A percentile compares a stretch with the other conserved stretches of the same genome.
Conservation (phyloP, 2,797 vertebrate genomes). For the Enteromius fasciolatus region DNA sequence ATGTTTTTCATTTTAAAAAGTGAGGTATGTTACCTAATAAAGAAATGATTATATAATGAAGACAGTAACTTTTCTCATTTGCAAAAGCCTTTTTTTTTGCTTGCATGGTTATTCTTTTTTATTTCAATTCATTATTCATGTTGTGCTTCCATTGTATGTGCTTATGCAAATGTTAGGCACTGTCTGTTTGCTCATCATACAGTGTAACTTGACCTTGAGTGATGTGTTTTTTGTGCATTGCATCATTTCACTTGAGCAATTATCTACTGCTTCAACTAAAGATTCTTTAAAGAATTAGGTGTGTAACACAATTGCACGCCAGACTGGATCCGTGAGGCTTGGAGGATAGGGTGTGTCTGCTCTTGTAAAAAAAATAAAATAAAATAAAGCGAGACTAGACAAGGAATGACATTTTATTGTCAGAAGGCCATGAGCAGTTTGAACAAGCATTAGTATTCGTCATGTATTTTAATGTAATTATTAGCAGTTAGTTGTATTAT, state of each 20-base stretch:
- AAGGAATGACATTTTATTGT: neutral
- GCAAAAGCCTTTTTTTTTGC: neutral
- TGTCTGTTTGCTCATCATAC: neutral
- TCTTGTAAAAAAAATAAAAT: neutral
- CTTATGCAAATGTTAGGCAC: neutral
- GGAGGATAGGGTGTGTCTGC: neutral
- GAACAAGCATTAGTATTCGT: neutral
- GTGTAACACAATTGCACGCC: neutral
- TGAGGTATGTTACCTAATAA: neutral
- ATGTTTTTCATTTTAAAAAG: constrained; percentile 15
- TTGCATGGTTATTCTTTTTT: neutral
- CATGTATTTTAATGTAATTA: neutral
- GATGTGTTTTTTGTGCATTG: neutral
- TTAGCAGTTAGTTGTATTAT: neutral
- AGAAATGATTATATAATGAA: constrained; percentile 3
- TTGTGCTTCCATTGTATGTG: neutral
- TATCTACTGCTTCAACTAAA: no score
- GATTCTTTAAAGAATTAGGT: neutral
- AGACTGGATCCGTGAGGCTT: neutral
- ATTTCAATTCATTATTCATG: neutral
- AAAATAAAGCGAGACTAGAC: neutral
- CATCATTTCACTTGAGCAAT: neutral
- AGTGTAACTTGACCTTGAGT: no score
- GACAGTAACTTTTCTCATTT: neutral
- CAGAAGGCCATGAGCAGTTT: neutral